phyloP scores from a whole-genome alignment of 2,888 invertebrate species.

The Homarus gammarus region DNA sequence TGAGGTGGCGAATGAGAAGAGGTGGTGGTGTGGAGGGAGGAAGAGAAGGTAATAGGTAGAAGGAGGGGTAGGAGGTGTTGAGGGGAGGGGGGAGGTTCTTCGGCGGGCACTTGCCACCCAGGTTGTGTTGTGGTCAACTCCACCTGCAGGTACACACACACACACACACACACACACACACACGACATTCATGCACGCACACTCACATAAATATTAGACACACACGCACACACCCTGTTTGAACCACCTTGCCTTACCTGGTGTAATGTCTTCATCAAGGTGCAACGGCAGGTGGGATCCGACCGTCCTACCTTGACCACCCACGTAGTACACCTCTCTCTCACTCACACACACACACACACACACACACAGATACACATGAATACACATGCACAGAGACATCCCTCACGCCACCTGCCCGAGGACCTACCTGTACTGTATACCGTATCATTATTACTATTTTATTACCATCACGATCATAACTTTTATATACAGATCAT shows the following conservation, averaged over 20 bases:
- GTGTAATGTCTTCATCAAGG: slow-evolving; percentile 7
- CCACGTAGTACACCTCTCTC: neutral
- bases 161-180: neutral
- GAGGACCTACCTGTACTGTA: too few relatives aligned
- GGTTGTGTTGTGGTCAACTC: neutral
- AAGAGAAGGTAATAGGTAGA: neutral
- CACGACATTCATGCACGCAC: neutral
- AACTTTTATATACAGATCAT: too few relatives aligned
- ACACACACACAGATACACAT: too few relatives aligned
- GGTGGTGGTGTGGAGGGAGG: too few relatives aligned
- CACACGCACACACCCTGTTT: neutral
- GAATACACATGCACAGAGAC: too few relatives aligned
- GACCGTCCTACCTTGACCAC: neutral
- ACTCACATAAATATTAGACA: neutral
- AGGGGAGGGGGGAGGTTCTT: neutral
- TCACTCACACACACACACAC: too few relatives aligned
- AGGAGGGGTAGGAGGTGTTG: neutral
- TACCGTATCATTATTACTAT: too few relatives aligned
- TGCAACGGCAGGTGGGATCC: neutral
- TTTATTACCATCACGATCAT: too few relatives aligned
- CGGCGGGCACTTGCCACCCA: neutral
- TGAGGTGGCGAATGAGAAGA: neutral
- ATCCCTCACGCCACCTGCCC: too few relatives aligned
- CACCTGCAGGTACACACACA: neutral
- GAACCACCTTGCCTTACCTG: neutral